Percentiles rank a stretch among this genome's conserved stretches.
Conservation (phyloP, 2,888 invertebrate species). For the Aspidiotus destructor region DNA sequence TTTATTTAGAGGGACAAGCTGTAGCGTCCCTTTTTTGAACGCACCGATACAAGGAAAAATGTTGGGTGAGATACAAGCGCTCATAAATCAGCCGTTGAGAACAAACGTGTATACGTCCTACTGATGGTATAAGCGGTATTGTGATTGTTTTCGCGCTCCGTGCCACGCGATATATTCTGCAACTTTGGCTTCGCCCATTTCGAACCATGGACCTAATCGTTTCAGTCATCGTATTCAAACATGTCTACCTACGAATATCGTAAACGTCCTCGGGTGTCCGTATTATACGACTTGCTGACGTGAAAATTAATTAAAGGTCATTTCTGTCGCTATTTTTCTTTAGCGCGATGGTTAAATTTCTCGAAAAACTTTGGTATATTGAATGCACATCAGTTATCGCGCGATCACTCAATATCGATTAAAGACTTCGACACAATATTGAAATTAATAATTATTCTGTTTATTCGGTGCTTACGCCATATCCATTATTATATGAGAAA, state of each 20-base stretch:
- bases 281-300: background rate
- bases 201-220: background rate
- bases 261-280: background rate
- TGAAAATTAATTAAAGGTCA: conserved; percentile 23
- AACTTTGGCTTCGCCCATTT: background rate
- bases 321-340: too few relatives aligned
- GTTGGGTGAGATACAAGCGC: background rate
- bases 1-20: conserved; percentile 12
- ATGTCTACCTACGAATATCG: background rate
- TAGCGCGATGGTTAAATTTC: too few relatives aligned
- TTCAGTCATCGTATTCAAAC: background rate
- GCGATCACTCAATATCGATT: too few relatives aligned
- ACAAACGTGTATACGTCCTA: background rate
- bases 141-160: background rate
- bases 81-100: background rate
- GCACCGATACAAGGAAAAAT: background rate
- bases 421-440: too few relatives aligned
- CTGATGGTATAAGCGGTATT: background rate
- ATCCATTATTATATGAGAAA: too few relatives aligned
- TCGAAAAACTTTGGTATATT: too few relatives aligned
- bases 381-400: too few relatives aligned
- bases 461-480: too few relatives aligned
- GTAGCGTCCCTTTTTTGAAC: too few relatives aligned
- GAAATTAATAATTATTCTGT: too few relatives aligned
- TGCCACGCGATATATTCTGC: background rate